phyloP scores from a whole-genome alignment of 1,140 invertebrate species.

The Aphaenogaster ashmeadi region DNA sequence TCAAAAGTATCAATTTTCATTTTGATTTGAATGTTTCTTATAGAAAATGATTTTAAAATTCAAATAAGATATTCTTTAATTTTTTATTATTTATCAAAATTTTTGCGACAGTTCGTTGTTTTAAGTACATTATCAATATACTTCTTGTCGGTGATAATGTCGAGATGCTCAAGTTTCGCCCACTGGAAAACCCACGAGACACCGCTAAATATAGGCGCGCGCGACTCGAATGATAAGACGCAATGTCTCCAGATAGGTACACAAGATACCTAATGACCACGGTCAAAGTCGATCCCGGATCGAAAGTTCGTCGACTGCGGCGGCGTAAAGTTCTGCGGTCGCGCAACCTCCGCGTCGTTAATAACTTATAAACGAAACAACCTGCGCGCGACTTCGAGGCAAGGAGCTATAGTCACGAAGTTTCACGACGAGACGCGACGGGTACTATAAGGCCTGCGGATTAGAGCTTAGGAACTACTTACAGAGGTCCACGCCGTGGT shows the following conservation, averaged over 20 bases:
- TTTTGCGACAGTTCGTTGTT: not conserved
- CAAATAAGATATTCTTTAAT: not conserved
- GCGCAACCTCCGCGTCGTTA: slow-evolving; percentile 52
- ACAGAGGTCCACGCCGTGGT: slow-evolving; percentile 84
- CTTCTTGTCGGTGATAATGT: not conserved
- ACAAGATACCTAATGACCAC: slow-evolving; percentile 52
- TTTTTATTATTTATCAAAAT: no score
- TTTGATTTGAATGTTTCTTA: not conserved
- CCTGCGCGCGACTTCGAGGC: slow-evolving; percentile 33
- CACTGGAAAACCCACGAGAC: not conserved
- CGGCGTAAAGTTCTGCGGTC: slow-evolving; percentile 40
- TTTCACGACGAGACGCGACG: slow-evolving; percentile 57
- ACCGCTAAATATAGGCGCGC: slow-evolving; percentile 13
- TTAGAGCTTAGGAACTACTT: slow-evolving; percentile 73
- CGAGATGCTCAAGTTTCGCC: not conserved
- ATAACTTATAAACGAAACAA: slow-evolving; percentile 68
- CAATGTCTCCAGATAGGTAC: slow-evolving; percentile 19
- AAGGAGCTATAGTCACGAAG: slow-evolving; percentile 57
- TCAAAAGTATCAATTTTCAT: not conserved
- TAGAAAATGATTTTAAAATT: not conserved
- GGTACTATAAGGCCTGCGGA: slow-evolving; percentile 45
- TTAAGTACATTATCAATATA: not conserved
- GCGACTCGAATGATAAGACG: slow-evolving; percentile 27
- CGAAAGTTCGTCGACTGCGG: slow-evolving; percentile 74
- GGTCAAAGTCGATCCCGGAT: slow-evolving; percentile 68